Percentiles rank a stretch among this genome's conserved stretches.
These are phyloP conservation scores for Patella pellucida DNA, from an alignment of 2,888 invertebrate genomes.

Conservation along the genomic window DNA sequence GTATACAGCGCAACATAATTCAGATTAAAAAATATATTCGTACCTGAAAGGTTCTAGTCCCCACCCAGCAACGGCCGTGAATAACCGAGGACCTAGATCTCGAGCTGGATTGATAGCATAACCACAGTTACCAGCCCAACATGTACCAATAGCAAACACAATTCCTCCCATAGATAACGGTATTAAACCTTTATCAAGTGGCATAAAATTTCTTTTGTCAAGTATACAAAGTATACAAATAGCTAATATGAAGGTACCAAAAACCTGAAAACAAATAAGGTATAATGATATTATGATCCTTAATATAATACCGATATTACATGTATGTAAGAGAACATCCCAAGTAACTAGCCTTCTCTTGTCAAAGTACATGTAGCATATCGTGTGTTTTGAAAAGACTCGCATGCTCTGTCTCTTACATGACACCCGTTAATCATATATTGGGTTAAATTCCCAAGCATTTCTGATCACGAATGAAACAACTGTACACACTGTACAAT, in stretches of 20 bases:
- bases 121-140: slow-evolving; percentile 74
- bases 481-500: too few species aligned
- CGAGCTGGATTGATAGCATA: slow-evolving; percentile 76
- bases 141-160: slow-evolving; percentile 71
- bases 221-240: slow-evolving; percentile 71
- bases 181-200: slow-evolving; percentile 60
- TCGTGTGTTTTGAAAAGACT: too few species aligned
- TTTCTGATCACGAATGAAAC: too few species aligned
- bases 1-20: too few species aligned
- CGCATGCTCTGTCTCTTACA: too few species aligned
- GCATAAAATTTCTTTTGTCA: slow-evolving; percentile 71
- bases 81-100: slow-evolving; percentile 74
- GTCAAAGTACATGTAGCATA: too few species aligned
- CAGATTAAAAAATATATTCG: slow-evolving; percentile 22
- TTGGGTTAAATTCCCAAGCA: too few species aligned
- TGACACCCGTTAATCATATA: too few species aligned
- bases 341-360: too few species aligned
- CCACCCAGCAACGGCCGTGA: slow-evolving; percentile 73
- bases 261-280: slow-evolving; percentile 62
- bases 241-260: slow-evolving; percentile 71
- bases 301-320: too few species aligned
- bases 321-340: too few species aligned
- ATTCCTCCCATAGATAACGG: slow-evolving; percentile 71
- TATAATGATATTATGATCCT: background rate
- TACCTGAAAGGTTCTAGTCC: slow-evolving; percentile 71